phyloP scores from a whole-genome alignment of 2,797 vertebrate species.

The Lagocephalus sceleratus region DNA sequence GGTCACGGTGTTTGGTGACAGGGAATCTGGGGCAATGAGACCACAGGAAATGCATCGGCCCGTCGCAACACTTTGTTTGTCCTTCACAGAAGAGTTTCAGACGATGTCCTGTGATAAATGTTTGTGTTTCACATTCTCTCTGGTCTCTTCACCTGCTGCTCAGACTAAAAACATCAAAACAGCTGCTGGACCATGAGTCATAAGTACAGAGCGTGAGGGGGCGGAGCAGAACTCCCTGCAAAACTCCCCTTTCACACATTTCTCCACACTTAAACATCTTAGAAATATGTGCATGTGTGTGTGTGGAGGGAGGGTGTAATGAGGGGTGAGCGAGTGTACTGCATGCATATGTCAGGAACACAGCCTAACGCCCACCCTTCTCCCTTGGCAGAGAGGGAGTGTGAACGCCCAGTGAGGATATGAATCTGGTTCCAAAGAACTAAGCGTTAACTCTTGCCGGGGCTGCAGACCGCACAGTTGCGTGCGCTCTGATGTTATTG shows the following conservation, averaged over 20 bases:
- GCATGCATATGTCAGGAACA: conserved; percentile 47
- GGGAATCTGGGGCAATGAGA: conserved; percentile 57
- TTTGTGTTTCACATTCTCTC: rapidly evolving
- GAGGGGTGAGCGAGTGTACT: conserved; percentile 39
- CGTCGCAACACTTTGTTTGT: conserved; percentile 40
- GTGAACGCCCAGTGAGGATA: conserved; percentile 69
- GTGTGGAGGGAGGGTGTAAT: conserved; percentile 35
- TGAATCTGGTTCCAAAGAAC: conserved; percentile 35
- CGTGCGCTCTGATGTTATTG: conserved; percentile 3
- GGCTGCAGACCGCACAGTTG: not conserved
- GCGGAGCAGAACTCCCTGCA: conserved; percentile 36
- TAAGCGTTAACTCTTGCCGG: conserved; percentile 45
- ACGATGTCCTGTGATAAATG: not conserved
- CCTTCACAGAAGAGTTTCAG: conserved; percentile 40
- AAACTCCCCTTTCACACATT: conserved; percentile 18
- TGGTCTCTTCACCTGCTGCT: conserved; percentile 3
- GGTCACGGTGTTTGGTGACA: conserved; percentile 71
- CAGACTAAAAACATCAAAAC: conserved; percentile 12
- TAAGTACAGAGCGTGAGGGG: not conserved
- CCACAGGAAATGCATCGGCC: conserved; percentile 43
- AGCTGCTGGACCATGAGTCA: not conserved
- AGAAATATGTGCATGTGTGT: conserved; percentile 18
- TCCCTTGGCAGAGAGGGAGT: conserved; percentile 44
- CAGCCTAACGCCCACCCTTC: conserved; percentile 65
- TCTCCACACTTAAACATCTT: conserved; percentile 18